Base-by-base conservation (phyloP, 2,797 vertebrate species). In the Chloroceryle amazona region DNA sequence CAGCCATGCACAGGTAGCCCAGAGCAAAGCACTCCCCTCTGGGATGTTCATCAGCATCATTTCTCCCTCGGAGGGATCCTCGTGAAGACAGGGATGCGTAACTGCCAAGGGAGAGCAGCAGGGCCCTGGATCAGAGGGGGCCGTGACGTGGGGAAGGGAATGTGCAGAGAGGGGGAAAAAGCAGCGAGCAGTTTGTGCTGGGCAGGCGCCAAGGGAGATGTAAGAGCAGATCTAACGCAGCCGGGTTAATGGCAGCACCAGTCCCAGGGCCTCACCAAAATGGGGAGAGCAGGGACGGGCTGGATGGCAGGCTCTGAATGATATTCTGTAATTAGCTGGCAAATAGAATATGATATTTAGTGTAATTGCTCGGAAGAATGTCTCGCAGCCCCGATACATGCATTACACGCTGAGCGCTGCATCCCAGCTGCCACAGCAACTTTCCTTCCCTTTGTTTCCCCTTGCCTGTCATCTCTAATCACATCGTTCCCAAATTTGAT, bases 301-400 rank as follows among this genome's bases (percentile, higher is more conserved):
- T 94, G 83, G 94, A 85, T 18, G 1, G 54, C 79, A 60, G 90
- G 91, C 95, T 4, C 91, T 83, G 74, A 96, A 85, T 75, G 93
- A 81, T 81, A 67, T 92, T 94, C 91, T 91, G 86, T 96, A 97
- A 98, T 98, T 97, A 95, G 83, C 93, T 97, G 96, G 96, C 94
- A 97, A 96, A 95, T 68, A 92, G 92, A 95, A 82, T 80, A 88
- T 91, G 88, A 95, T 97, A 90, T 94, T 97, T 90, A 57, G 96
- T 94, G 97, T 97, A 96, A 97, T 97, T 97, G 92, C 94, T 96
- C 12, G 79, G 97, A 97, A 96, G 80, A 81, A 31, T 13, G 58
- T 81, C 92, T 86, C 14, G 4, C 86, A 67, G 86, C 81, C 93
- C 72, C 31, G 37, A 58, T 44, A 86, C 54, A 39, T 13, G 86